These are phyloP conservation scores for Asobara japonica DNA, from an alignment of 1,140 invertebrate genomes.

Conservation along the genomic window DNA sequence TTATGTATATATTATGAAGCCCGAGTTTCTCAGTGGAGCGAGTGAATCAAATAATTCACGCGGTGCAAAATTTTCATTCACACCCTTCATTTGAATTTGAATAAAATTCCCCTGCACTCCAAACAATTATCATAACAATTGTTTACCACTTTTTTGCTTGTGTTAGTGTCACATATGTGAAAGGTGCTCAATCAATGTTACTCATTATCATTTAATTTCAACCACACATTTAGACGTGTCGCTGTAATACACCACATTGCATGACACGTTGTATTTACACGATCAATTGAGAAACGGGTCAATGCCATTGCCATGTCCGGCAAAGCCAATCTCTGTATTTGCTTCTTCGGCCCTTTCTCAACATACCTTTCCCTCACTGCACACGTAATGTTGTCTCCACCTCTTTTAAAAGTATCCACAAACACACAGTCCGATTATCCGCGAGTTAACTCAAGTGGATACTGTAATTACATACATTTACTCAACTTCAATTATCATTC, in stretches of 20 bases:
- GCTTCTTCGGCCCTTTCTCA: conserved; percentile 42
- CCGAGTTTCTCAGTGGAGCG: not conserved
- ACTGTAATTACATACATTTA: conserved; percentile 13
- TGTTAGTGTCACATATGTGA: no score
- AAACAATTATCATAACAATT: not conserved
- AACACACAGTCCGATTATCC: not conserved
- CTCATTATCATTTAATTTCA: not conserved
- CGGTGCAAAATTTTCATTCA: not conserved
- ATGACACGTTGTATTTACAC: conserved; percentile 29
- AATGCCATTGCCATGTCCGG: conserved; percentile 43
- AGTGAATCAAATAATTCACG: conserved; percentile 9
- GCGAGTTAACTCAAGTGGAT: conserved; percentile 16
- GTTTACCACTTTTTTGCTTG: not conserved
- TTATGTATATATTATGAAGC: not conserved
- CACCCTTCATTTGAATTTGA: not conserved
- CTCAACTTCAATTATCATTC: conserved; percentile 31
- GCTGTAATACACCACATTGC: not conserved
- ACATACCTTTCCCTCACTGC: not conserved
- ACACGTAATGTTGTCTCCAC: not conserved
- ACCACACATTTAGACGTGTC: not conserved
- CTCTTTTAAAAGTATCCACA: not conserved
- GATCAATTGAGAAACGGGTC: conserved; percentile 52
- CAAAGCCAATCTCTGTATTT: conserved; percentile 33
- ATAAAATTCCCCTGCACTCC: not conserved
- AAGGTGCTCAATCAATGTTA: not conserved